phyloP scores from a whole-genome alignment of 2,797 vertebrate species.

The Silurus lanzhouensis region DNA sequence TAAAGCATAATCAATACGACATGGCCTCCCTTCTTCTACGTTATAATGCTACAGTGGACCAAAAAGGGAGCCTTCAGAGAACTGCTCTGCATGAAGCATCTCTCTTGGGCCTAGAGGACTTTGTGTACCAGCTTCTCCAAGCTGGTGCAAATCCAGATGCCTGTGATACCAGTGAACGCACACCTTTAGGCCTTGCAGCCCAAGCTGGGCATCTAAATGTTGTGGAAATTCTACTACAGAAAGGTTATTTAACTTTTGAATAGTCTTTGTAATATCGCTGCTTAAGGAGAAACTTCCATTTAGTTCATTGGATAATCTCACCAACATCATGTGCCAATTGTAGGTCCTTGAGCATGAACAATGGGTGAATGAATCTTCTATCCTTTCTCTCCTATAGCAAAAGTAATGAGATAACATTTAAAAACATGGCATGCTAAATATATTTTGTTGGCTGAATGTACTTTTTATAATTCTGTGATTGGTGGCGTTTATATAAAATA shows the following conservation, averaged over 20 bases:
- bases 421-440: no score
- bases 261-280: neutral
- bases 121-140: slow-evolving; percentile 82
- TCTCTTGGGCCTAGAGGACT: slow-evolving; percentile 83
- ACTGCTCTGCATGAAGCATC: slow-evolving; percentile 90
- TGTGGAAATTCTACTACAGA: slow-evolving; percentile 83
- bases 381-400: no score
- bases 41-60: slow-evolving; percentile 79
- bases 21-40: slow-evolving; percentile 82
- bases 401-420: no score
- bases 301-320: neutral
- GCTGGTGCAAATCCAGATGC: slow-evolving; percentile 84
- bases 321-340: neutral
- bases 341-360: neutral
- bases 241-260: slow-evolving; percentile 73
- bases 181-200: slow-evolving; percentile 90
- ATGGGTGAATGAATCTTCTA: no score
- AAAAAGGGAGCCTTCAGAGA: slow-evolving; percentile 81
- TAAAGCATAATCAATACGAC: slow-evolving; percentile 84
- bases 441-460: no score
- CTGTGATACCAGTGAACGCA: slow-evolving; percentile 84
- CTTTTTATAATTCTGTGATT: no score
- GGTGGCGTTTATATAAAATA: neutral
- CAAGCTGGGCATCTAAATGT: slow-evolving; percentile 85
- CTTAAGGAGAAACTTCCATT: neutral